phyloP scores from a whole-genome alignment of 1,140 invertebrate genomes.

The Drosophila athabasca region DNA sequence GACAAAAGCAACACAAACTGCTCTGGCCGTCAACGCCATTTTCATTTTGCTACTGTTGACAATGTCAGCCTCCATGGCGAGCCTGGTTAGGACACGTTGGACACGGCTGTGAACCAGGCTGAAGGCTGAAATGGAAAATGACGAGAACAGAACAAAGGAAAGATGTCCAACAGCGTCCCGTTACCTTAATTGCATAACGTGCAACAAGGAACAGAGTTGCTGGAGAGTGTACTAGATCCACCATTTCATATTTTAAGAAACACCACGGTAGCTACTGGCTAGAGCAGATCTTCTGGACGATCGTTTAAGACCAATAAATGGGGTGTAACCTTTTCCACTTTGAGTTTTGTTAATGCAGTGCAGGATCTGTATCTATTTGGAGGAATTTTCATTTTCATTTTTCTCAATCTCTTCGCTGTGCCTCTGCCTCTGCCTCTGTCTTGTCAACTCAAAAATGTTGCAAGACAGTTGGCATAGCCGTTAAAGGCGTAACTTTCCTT shows the following conservation, averaged over 20 bases:
- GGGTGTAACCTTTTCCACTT: no score
- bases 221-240: no score
- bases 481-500: background rate
- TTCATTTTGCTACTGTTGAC: conserved; percentile 72
- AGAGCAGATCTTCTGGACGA: no score
- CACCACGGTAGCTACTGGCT: no score
- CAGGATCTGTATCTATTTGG: no score
- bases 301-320: no score
- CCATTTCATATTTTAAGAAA: no score
- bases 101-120: conserved; percentile 15
- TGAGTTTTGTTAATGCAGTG: no score
- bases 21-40: conserved; percentile 68
- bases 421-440: background rate
- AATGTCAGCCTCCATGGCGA: conserved; percentile 33
- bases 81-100: conserved; percentile 32
- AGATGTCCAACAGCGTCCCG: conserved; percentile 18
- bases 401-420: background rate
- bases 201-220: background rate
- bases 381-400: background rate
- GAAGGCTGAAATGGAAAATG: conserved; percentile 58
- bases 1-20: conserved; percentile 41
- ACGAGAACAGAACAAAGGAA: conserved; percentile 42
- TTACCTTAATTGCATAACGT: conserved; percentile 41
- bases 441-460: conserved; percentile 22
- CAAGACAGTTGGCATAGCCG: conserved; percentile 41